Evolutionary conservation across 1,140 invertebrate species (phyloP).

Genomic region (Stegodyphus mimosarum): DNA sequence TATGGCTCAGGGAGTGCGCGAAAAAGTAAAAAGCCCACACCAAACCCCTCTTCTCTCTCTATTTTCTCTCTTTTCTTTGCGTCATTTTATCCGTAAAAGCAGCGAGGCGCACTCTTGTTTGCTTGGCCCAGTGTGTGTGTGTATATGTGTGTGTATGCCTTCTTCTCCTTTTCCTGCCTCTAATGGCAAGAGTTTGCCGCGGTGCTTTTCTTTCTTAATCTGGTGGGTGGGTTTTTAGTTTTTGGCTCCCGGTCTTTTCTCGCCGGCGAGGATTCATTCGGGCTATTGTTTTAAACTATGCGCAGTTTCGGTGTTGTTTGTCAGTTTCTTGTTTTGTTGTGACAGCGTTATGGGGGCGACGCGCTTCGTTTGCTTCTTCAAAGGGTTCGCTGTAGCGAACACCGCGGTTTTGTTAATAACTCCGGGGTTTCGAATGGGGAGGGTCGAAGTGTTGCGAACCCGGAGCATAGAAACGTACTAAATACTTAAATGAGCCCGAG

Average conservation of each 20-base stretch:
- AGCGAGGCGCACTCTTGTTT: constrained; percentile 25
- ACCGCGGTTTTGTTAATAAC: constrained; percentile 7
- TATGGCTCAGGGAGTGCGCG: constrained; percentile 33
- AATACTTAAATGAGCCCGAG: too few relatives aligned
- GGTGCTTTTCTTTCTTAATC: constrained; percentile 40
- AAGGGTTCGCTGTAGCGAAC: background rate
- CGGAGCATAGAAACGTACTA: too few relatives aligned
- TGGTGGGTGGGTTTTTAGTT: constrained; percentile 9
- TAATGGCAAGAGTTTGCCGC: background rate
- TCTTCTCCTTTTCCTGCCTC: constrained; percentile 10
- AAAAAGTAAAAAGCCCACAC: constrained; percentile 47
- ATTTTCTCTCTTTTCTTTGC: constrained; percentile 4
- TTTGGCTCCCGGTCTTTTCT: background rate
- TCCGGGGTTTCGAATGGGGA: background rate
- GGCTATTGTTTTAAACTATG: constrained; percentile 40
- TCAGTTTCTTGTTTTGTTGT: constrained; percentile 43
- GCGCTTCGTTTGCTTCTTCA: background rate
- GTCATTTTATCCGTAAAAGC: constrained; percentile 45
- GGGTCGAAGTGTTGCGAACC: background rate
- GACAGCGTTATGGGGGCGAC: constrained; percentile 30
- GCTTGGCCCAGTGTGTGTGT: constrained; percentile 5
- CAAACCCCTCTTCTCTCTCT: constrained; percentile 25
- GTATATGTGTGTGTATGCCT: background rate
- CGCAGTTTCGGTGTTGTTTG: constrained; percentile 26
- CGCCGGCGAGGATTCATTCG: background rate